Base-by-base conservation (phyloP, 1,140 invertebrate species). In the Achatina immaculata region DNA sequence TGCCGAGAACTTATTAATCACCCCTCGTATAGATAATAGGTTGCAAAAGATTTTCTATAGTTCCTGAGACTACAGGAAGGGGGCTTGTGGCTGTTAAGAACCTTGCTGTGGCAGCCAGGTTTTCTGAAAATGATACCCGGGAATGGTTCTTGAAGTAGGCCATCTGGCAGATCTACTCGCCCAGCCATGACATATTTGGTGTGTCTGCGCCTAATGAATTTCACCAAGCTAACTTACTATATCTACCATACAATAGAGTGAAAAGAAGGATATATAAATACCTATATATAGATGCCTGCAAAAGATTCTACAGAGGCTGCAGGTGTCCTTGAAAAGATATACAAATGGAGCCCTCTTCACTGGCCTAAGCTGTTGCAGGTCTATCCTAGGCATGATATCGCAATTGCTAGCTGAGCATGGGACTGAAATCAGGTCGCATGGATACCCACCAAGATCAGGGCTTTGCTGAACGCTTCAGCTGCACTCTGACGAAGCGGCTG, bases 181-280 rank as follows among this genome's bases (percentile, higher is more conserved):
- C 58, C 16, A 81, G 71, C 21, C 83, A 3, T n/a, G 76, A 3
- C 45, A 77, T 19, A 73, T 79, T 84, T 72, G 77, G 80, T 48
- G 77, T 76, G 1, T 11, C 3, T 9, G 38, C 16, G 21, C 74
- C 76, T 7, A 85, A 84, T 48, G 73, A 55, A 55, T 76, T 84
- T 2, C 81, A 85, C 62, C 83, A 40, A 81, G 74, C 24, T 78
- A 85, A 66, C 69, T 84, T 0, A 68, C 84, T 3, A n/a, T n/a
- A n/a, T 85, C 36, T 85, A 28, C 84, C 79, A 21, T 83, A 83
- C 48, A 81, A 85, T 48, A 42, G 21, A 21, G 78, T 81, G 14
- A 43, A n/a, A 24, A 1, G 3, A 6, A 48, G 38, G 51, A 48
- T 28, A n/a, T 51, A 34, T 28, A 36, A 19, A n/a, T 74, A 62